Percentiles rank a stretch among this genome's conserved stretches.
phyloP scores from a whole-genome alignment of 2,888 invertebrate species.

The Rhyacophila evoluta region DNA sequence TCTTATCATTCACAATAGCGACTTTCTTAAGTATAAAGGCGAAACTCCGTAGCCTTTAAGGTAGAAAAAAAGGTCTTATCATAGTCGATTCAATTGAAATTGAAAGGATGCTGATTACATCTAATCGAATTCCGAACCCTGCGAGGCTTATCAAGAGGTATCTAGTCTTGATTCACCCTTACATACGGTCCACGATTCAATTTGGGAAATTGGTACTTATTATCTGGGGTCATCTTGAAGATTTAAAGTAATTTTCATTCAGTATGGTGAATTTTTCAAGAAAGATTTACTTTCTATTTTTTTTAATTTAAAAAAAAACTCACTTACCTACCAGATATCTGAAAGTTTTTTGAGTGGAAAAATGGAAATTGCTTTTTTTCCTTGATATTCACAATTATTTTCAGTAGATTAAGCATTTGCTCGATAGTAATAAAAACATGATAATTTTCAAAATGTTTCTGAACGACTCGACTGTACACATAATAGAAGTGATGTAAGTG shows the following conservation, averaged over 20 bases:
- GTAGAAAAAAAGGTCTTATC: constrained; percentile 5
- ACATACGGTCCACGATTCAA: constrained; percentile 22
- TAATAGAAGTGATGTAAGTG: no score
- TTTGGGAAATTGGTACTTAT: constrained; percentile 18
- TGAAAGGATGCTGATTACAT: constrained; percentile 22
- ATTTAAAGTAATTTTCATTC: background rate
- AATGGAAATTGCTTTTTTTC: no score
- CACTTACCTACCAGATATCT: no score
- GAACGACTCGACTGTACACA: no score
- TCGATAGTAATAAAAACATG: no score
- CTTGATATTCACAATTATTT: no score
- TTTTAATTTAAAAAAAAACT: no score
- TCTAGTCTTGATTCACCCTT: background rate
- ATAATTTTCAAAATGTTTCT: no score
- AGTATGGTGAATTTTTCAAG: background rate
- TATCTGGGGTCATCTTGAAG: constrained; percentile 6
- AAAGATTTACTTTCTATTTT: background rate
- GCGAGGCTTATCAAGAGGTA: background rate
- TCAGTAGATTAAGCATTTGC: no score
- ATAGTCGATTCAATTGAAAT: constrained; percentile 22
- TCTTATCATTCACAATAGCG: background rate
- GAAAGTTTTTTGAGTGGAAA: no score
- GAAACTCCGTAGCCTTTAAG: background rate
- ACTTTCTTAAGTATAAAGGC: background rate
- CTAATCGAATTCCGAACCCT: constrained; percentile 9